Conservation (phyloP, 64 coral and sea anemone species). For the Acropora yongei region DNA sequence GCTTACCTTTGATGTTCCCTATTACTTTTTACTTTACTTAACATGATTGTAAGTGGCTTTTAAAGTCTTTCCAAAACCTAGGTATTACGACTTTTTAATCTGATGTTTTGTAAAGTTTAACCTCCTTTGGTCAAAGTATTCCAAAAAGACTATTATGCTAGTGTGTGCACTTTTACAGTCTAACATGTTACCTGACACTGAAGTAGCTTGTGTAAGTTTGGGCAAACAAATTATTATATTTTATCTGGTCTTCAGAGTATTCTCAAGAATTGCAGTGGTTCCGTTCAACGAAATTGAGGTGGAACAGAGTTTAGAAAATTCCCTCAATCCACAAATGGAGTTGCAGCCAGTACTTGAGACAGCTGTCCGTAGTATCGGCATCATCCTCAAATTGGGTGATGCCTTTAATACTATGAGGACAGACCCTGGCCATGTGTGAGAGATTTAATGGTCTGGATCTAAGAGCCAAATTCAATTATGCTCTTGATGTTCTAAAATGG, state of each 20-base stretch:
- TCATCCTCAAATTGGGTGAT: background rate
- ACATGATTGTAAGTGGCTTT: no score
- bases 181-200: background rate
- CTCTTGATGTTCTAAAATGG: slow-evolving; percentile 25
- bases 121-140: no score
- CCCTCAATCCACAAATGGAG: slow-evolving; percentile 8
- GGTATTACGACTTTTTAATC: no score
- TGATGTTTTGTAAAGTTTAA: no score
- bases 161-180: background rate
- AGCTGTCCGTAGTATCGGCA: background rate
- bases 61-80: no score
- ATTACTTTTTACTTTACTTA: no score
- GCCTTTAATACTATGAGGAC: background rate
- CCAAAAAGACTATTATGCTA: background rate
- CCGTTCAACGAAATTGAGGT: background rate
- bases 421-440: slow-evolving; percentile 9
- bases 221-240: background rate
- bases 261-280: slow-evolving; percentile 17
- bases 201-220: background rate
- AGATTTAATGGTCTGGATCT: background rate
- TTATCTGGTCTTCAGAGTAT: background rate
- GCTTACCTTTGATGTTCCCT: no score
- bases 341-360: slow-evolving; percentile 10
- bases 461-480: slow-evolving; percentile 13
- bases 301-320: slow-evolving; percentile 23